Conservation (phyloP, 2,113 vertebrate species). For the Chitala chitala region DNA sequence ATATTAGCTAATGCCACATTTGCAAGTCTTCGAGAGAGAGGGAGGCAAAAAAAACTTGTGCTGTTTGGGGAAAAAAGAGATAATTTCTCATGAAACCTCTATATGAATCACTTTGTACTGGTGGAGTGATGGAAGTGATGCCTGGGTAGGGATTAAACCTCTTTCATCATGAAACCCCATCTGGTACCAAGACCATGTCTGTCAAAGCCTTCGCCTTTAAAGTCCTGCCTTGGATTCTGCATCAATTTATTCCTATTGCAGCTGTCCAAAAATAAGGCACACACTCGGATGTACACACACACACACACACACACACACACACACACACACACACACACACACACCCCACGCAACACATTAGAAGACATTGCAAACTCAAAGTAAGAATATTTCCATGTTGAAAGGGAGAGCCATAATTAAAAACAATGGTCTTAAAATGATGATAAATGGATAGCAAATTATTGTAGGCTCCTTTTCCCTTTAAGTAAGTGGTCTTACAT, state of each 20-base stretch:
- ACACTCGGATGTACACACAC: conserved; percentile 58
- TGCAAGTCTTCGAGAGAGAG: conserved; percentile 81
- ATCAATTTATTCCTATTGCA: conserved; percentile 94
- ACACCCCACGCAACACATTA: too few relatives aligned
- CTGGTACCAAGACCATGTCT: conserved; percentile 95
- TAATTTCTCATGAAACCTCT: conserved; percentile 79
- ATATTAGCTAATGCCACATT: conserved; percentile 98
- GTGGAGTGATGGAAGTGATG: conserved; percentile 86
- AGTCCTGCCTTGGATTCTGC: conserved; percentile 92
- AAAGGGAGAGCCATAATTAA: conserved; percentile 88
- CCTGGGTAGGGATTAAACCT: conserved; percentile 92
- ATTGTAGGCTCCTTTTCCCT: conserved; percentile 39
- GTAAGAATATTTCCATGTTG: conserved; percentile 78
- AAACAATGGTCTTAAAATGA: conserved; percentile 90
- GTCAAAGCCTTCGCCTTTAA: conserved; percentile 96
- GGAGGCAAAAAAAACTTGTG: conserved; percentile 49
- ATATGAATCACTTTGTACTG: conserved; percentile 89
- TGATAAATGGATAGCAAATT: conserved; percentile 74
- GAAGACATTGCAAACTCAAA: conserved; percentile 80
- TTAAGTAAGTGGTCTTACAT: conserved; percentile 78
- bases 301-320: conserved; percentile 42
- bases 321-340: conserved; percentile 23
- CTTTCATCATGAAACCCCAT: conserved; percentile 99
- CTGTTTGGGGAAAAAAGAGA: conserved; percentile 71
- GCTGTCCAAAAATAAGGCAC: conserved; percentile 77